Percentiles rank a stretch among this genome's conserved stretches.
Evolutionary conservation across 2,888 invertebrate genomes (phyloP).

Genomic region (Hesperia comma): DNA sequence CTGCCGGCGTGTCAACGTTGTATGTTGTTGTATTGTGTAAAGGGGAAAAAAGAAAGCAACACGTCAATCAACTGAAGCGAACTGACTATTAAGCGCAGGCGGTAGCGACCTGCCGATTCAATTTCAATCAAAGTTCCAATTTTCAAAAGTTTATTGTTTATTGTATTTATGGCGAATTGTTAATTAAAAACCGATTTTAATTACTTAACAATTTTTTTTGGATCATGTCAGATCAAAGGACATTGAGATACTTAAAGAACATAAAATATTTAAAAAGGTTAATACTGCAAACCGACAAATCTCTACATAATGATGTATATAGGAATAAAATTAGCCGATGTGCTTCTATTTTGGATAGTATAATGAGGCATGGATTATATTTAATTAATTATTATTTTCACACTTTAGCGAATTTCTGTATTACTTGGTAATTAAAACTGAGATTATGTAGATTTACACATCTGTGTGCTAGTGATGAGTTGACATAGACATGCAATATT

Average conservation of each 20-base stretch:
- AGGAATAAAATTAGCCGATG: conserved; percentile 60
- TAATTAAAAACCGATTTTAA: neutral
- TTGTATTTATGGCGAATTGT: neutral
- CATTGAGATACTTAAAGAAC: too few relatives aligned
- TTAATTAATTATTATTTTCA: conserved; percentile 43
- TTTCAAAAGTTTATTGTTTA: neutral
- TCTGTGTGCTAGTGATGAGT: conserved; percentile 53
- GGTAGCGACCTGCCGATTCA: conserved; percentile 51
- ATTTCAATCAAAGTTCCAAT: too few relatives aligned
- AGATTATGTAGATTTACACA: conserved; percentile 77
- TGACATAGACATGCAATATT: conserved; percentile 48
- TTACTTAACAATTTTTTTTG: neutral
- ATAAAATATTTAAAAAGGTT: too few relatives aligned
- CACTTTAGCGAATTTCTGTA: conserved; percentile 43
- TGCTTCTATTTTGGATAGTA: conserved; percentile 60
- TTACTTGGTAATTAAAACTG: conserved; percentile 31
- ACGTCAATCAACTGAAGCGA: conserved; percentile 70
- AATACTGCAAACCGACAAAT: conserved; percentile 27
- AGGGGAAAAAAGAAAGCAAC: conserved; percentile 62
- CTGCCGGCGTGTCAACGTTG: conserved; percentile 76
- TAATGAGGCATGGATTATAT: conserved; percentile 70
- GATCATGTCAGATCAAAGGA: too few relatives aligned
- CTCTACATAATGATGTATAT: conserved; percentile 34
- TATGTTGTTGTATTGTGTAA: conserved; percentile 46
- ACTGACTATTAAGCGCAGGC: conserved; percentile 62